phyloP scores from a whole-genome alignment of 2,888 invertebrate species.

The Apocheima hispidaria region DNA sequence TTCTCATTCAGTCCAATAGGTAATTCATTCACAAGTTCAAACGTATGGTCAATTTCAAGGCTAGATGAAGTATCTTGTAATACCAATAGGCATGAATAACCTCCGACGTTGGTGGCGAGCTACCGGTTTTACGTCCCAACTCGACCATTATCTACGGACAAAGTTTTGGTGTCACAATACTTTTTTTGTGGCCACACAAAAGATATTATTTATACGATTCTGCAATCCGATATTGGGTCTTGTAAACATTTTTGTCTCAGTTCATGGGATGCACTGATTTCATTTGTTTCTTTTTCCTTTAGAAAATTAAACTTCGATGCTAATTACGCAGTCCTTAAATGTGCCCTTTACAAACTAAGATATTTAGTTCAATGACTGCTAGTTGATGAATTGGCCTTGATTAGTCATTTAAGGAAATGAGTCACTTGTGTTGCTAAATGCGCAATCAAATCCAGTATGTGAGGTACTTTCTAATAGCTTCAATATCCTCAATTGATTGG shows the following conservation, averaged over 20 bases:
- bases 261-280: slow-evolving; percentile 6
- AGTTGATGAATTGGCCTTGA: slow-evolving; percentile 53
- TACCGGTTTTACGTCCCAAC: slow-evolving; percentile 78
- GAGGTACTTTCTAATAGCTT: slow-evolving; percentile 36
- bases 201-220: slow-evolving; percentile 61
- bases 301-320: slow-evolving; percentile 41
- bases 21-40: slow-evolving; percentile 67
- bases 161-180: slow-evolving; percentile 68
- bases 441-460: slow-evolving; percentile 23
- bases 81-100: slow-evolving; percentile 54
- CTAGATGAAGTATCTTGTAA: slow-evolving; percentile 60
- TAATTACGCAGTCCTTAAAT: slow-evolving; percentile 42
- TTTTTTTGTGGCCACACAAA: slow-evolving; percentile 63
- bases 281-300: slow-evolving; percentile 12
- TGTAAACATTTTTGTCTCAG: slow-evolving; percentile 30
- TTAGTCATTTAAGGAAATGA: slow-evolving; percentile 60
- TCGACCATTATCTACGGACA: slow-evolving; percentile 63
- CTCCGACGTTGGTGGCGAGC: slow-evolving; percentile 63
- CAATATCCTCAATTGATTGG: slow-evolving; percentile 22
- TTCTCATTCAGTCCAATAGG: slow-evolving; percentile 64
- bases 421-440: slow-evolving; percentile 45
- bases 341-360: slow-evolving; percentile 49
- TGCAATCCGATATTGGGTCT: slow-evolving; percentile 59
- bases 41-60: slow-evolving; percentile 65
- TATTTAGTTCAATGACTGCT: slow-evolving; percentile 50